A percentile compares a stretch with the other conserved stretches of the same genome.
These are phyloP conservation scores for Penaeus japonicus DNA, from an alignment of 1,140 invertebrate genomes.

Conservation along the genomic window DNA sequence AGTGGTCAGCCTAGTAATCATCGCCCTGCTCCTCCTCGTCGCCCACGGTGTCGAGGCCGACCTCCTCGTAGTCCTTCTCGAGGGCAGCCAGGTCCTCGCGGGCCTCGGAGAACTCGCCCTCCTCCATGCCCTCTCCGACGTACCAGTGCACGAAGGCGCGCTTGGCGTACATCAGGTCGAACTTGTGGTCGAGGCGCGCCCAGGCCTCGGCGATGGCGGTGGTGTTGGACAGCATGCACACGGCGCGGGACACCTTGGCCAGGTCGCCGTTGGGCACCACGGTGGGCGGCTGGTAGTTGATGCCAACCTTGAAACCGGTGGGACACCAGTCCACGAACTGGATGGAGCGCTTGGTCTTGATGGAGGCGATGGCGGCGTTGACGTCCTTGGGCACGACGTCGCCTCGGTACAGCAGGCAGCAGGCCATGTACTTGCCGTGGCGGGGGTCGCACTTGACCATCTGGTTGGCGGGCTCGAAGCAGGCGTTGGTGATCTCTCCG, in stretches of 20 bases:
- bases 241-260: slow-evolving; percentile 49
- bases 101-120: slow-evolving; percentile 50
- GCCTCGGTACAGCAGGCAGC: slow-evolving; percentile 44
- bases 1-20: slow-evolving; percentile 1
- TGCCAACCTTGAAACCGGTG: slow-evolving; percentile 50
- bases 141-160: slow-evolving; percentile 53
- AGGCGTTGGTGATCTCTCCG: slow-evolving; percentile 51
- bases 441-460: slow-evolving; percentile 53
- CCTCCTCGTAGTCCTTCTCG: slow-evolving; percentile 55
- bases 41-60: slow-evolving; percentile 42
- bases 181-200: slow-evolving; percentile 52
- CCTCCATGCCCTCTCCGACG: slow-evolving; percentile 52
- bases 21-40: slow-evolving; percentile 45
- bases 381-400: slow-evolving; percentile 52
- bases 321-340: slow-evolving; percentile 55
- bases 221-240: slow-evolving; percentile 53
- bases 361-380: slow-evolving; percentile 49
- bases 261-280: slow-evolving; percentile 50
- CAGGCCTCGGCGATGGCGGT: slow-evolving; percentile 51
- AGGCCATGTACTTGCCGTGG: slow-evolving; percentile 54
- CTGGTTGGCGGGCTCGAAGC: slow-evolving; percentile 53
- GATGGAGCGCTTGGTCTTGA: slow-evolving; percentile 53
- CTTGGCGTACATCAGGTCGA: slow-evolving; percentile 53
- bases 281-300: slow-evolving; percentile 51
- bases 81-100: slow-evolving; percentile 50